Base-by-base conservation (phyloP, 2,797 vertebrate species). In the Anabacerthia variegaticeps region DNA sequence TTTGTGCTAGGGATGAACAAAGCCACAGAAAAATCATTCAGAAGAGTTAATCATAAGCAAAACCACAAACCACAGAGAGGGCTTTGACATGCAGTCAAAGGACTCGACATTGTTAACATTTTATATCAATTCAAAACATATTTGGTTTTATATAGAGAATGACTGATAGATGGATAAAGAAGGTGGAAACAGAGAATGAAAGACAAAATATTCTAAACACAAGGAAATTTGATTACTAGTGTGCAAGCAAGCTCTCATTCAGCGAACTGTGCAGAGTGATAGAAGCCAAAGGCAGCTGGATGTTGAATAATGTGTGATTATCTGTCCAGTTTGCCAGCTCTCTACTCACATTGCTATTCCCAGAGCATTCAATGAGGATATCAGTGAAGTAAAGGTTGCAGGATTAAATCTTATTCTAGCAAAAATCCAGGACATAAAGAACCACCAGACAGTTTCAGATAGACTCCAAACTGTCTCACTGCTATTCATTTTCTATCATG, bases 401-500 rank as follows among this genome's bases (percentile, higher is more conserved):
- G 44, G 44, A 95, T 85, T 84, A 69, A 88, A 80, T 22, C 9
- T 86, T 59, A 34, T 63, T 77, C 51, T 67, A 77, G 46, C 36
- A 81, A 68, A 71, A 83, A 23, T 58, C 56, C 67, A 54, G 41
- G 32, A 85, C 41, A 85, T 68, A 77, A 92, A 87, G 72, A 83
- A 65, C 41, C 10, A 76, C 34, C 30, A 78, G 58, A 62, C 26
- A 67, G 41, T 88, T 93, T 69, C 67, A 86, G 75, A 92, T 49
- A 56, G 71, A 93, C 72, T 95, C 54, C 41, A 49, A 3, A 7
- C n/a, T 74, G 71, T 85, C 55, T 88, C 86, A 71, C 67, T 58
- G 14, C 69, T 90, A 80, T 73, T 93, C 21, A 63, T 90, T 87
- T 94, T 93, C 83, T 83, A 26, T 81, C 34, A 36, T 44, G 83